Conservation (phyloP, 2,888 invertebrate species). For the Elegia similella region DNA sequence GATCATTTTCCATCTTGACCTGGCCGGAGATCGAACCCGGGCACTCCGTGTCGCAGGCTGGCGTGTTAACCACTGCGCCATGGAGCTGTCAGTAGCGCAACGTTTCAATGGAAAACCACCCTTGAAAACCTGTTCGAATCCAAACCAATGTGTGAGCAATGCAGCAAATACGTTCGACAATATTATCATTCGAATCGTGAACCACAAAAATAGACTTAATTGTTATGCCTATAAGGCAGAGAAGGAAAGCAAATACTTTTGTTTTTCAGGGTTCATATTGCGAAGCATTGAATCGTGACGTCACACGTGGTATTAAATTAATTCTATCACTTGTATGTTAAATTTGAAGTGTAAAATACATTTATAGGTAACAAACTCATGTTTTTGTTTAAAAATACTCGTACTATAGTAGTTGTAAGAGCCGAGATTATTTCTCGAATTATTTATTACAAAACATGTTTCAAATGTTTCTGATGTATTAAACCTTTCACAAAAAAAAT, state of each 20-base stretch:
- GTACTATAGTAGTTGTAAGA: too few relatives aligned
- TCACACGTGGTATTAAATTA: slow-evolving; percentile 45
- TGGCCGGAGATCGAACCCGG: too few relatives aligned
- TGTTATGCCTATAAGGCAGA: fast-evolving
- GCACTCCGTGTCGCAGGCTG: too few relatives aligned
- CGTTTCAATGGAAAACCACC: slow-evolving; percentile 18
- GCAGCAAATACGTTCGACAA: slow-evolving; percentile 31
- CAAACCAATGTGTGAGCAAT: slow-evolving; percentile 49
- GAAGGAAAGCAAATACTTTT: slow-evolving; percentile 19
- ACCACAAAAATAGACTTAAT: slow-evolving; percentile 27
- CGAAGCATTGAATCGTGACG: slow-evolving; percentile 47
- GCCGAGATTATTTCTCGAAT: too few relatives aligned
- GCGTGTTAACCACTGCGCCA: too few relatives aligned
- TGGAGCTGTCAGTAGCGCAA: too few relatives aligned
- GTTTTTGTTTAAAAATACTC: too few relatives aligned
- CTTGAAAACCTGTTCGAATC: slow-evolving; percentile 42
- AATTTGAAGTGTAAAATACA: not conserved
- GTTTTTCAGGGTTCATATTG: slow-evolving; percentile 42
- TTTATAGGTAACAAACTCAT: not conserved
- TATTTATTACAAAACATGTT: too few relatives aligned
- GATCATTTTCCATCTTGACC: too few relatives aligned
- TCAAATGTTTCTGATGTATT: too few relatives aligned
- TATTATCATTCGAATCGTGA: slow-evolving; percentile 1
- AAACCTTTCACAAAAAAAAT: too few relatives aligned
- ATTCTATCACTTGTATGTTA: not conserved